phyloP scores from a whole-genome alignment of 2,797 vertebrate species.

The Anisognathus igniventris region DNA sequence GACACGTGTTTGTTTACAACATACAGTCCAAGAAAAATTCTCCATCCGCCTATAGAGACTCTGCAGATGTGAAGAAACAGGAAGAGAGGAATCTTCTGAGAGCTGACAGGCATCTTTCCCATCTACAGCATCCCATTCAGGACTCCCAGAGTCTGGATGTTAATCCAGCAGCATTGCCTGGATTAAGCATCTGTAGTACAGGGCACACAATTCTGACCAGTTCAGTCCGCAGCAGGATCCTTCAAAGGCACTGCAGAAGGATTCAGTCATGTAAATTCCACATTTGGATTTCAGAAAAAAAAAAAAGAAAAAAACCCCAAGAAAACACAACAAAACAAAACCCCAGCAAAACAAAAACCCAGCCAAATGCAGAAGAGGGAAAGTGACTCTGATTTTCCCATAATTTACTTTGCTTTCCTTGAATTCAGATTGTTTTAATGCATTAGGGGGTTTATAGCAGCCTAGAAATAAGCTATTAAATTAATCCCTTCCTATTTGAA shows the following conservation, averaged over 20 bases:
- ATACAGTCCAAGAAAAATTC: not conserved
- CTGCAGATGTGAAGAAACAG: not conserved
- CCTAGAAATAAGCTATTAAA: slow-evolving; percentile 44
- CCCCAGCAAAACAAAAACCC: not conserved
- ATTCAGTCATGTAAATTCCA: slow-evolving; percentile 79
- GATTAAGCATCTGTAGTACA: not conserved
- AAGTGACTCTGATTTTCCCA: not conserved
- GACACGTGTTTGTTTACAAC: not conserved
- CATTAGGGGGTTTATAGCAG: slow-evolving; percentile 58
- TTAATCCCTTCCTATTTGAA: not conserved
- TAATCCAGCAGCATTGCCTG: not conserved
- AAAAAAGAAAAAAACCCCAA: not conserved
- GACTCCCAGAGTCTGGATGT: not conserved
- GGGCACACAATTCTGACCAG: not conserved
- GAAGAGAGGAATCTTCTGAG: not conserved
- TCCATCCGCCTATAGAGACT: not conserved
- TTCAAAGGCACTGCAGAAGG: not conserved
- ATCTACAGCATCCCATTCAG: not conserved
- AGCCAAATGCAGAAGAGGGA: not conserved
- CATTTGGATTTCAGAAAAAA: slow-evolving; percentile 65
- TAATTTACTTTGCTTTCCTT: slow-evolving; percentile 41
- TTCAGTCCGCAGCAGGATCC: not conserved
- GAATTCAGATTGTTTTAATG: slow-evolving; percentile 53
- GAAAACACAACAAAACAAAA: not conserved
- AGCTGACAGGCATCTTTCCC: not conserved